A percentile compares a stretch with the other conserved stretches of the same genome.
Conservation (phyloP, 2,113 vertebrate genomes). For the Dasyprocta punctata region DNA sequence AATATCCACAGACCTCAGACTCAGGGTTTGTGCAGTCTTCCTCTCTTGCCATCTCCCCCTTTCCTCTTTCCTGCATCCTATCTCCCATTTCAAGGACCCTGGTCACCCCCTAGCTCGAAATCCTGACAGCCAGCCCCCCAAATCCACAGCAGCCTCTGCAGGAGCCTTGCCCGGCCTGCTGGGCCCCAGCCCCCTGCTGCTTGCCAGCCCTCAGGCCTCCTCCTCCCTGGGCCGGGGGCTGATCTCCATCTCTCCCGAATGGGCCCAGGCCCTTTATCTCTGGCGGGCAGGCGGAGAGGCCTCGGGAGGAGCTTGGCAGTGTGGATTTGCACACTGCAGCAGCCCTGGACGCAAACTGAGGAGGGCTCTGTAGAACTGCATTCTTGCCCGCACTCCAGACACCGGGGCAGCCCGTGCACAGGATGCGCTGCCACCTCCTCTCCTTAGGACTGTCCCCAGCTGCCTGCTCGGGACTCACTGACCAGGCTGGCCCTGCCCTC, state of each 20-base stretch:
- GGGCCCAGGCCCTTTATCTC: background rate
- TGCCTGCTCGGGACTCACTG: background rate
- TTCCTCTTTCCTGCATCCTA: background rate
- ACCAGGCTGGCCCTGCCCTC: background rate
- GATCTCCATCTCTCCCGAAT: background rate
- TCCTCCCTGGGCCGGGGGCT: background rate
- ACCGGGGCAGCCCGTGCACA: background rate
- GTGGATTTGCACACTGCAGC: rapidly evolving
- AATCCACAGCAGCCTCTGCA: background rate
- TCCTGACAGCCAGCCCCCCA: background rate
- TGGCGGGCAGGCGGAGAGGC: background rate
- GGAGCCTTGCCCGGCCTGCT: background rate
- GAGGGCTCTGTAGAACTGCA: background rate
- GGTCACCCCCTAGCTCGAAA: background rate
- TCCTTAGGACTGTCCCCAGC: background rate
- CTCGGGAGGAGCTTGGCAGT: background rate
- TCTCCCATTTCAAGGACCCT: background rate
- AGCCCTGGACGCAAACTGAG: background rate
- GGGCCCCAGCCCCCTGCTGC: background rate
- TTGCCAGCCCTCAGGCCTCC: background rate
- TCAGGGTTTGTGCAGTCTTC: background rate
- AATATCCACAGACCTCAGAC: background rate
- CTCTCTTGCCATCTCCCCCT: background rate
- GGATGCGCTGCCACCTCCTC: no score
- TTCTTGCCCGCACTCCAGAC: background rate